Base-by-base conservation (phyloP, 2,888 invertebrate genomes). In the Xestia c-nigrum region DNA sequence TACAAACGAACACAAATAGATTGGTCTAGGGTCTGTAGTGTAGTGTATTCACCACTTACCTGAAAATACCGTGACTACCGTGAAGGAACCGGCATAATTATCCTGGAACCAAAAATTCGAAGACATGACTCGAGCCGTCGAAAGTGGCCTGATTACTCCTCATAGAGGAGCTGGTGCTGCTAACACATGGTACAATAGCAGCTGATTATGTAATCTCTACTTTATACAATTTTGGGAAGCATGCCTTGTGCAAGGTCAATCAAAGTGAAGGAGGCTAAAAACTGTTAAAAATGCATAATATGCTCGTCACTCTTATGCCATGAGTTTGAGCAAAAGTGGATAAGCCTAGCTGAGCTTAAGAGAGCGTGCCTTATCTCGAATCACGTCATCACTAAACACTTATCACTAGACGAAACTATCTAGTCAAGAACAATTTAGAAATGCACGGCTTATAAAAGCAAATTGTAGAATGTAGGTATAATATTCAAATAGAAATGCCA, bases 301-400 rank as follows among this genome's bases (percentile, higher is more conserved):
- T 52, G 31, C 24, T 9, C 14, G 16, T 43, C 3, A 46, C 10
- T 38, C 38, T 19, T 71, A 59, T n/a, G n/a, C n/a, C n/a, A n/a
- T 31, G 5, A 61, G 16, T 24, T 10, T 78, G 16, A 43, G 21
- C 9, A 21, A 57, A 76, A 76, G 38, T 69, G 59, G 57, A 71
- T 71, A 63, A 81, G 14, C 67, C 64, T 14, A n/a, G 46, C 75
- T 52, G 55, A 81, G 66, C 24, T 14, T 14, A 24, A 21, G 24
- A 67, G n/a, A 71, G 38, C 82, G 83, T 82, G 79, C 50, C 65
- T 61, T 82, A 83, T 82, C 81, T 78, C 6, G 9, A 59, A 64
- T 31, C 78, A 61, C 43, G 67, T 78, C 67, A 47, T 71, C 40
- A 59, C 16, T 31, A 16, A 57, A 31, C 31, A 71, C 67, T 46